Base-by-base conservation (phyloP, 2,797 vertebrate species). In the Argyrosomus regius region DNA sequence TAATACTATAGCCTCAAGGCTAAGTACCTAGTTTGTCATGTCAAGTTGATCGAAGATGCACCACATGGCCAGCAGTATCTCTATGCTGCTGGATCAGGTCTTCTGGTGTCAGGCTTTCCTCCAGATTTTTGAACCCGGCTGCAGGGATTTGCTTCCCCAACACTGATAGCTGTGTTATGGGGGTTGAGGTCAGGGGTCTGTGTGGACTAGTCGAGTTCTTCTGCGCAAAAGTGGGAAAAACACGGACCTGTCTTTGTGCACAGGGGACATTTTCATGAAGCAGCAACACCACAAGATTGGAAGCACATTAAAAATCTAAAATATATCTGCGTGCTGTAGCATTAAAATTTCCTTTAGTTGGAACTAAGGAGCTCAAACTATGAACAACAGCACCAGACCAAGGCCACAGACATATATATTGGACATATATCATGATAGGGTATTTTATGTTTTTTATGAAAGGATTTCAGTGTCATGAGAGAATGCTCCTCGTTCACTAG, bases 1-100 rank as follows among this genome's bases (percentile, higher is more conserved):
- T 54, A 77, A 80, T 61, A 3, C 41, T 2, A 22, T 49, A 48
- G 66, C 82, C 85, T 70, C 2, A 0, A 61, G 79, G 61, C 61
- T 49, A 26, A 26, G 13, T 52, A 72, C 48, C 13, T 4, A 63
- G 11, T 4, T 59, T 52, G 53, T 75, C 74, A 63, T 72, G 48
- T 62, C 46, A 6, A 52, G 10, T 70, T 74, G 54, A 83, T 73
- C n/a, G 24, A 64, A 67, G 66, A 64, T 26, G 17, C 31, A 13
- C 62, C 11, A 41, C 39, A 24, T n/a, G 20, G 54, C 56, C 24
- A 28, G 16, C 52, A 20, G 45, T 22, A 28, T 58, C 46, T 2
- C 9, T 62, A 5, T 20, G 3, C 49, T 46, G 18, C 48, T 14
- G 10, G 48, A 59, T 22, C 26, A 58, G 12, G 39, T 50, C 60